These are phyloP conservation scores for Trilocha varians DNA, from an alignment of 2,888 invertebrate genomes.

Conservation along the genomic window DNA sequence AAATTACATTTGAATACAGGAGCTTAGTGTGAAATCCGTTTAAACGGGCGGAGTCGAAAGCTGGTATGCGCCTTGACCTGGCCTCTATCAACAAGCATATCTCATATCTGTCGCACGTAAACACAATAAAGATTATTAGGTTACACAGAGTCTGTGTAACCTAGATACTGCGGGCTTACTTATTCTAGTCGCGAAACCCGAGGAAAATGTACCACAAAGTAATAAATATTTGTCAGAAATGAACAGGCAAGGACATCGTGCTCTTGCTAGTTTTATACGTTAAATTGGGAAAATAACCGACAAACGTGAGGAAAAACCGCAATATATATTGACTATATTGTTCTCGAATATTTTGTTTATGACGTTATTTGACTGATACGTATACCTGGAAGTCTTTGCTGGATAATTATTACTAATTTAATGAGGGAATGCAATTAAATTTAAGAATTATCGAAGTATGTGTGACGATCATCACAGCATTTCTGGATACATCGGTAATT, in stretches of 20 bases:
- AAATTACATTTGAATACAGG: too few relatives aligned
- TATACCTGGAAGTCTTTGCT: too few relatives aligned
- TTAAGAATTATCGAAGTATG: too few relatives aligned
- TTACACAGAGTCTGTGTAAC: slow-evolving; percentile 57
- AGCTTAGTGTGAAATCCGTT: slow-evolving; percentile 54
- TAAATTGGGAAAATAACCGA: slow-evolving; percentile 22
- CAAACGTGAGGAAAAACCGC: slow-evolving; percentile 19
- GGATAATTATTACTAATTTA: too few relatives aligned
- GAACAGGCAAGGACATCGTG: slow-evolving; percentile 20
- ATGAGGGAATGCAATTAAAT: too few relatives aligned
- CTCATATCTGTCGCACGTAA: slow-evolving; percentile 69
- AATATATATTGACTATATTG: slow-evolving; percentile 20
- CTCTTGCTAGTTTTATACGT: slow-evolving; percentile 14
- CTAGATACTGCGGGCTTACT: slow-evolving; percentile 55
- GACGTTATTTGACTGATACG: too few relatives aligned
- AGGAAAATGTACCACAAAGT: slow-evolving; percentile 33
- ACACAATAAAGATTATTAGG: slow-evolving; percentile 70
- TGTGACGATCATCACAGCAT: too few relatives aligned
- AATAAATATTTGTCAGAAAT: slow-evolving; percentile 30
- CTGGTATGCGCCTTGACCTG: slow-evolving; percentile 67
- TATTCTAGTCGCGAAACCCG: slow-evolving; percentile 43
- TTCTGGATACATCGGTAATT: too few relatives aligned
- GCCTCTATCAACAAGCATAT: slow-evolving; percentile 44
- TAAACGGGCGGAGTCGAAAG: slow-evolving; percentile 56
- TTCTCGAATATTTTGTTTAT: slow-evolving; percentile 14